Percentiles rank a stretch among this genome's conserved stretches.
phyloP scores from a whole-genome alignment of 2,888 invertebrate species.

The Leistus spinibarbis region DNA sequence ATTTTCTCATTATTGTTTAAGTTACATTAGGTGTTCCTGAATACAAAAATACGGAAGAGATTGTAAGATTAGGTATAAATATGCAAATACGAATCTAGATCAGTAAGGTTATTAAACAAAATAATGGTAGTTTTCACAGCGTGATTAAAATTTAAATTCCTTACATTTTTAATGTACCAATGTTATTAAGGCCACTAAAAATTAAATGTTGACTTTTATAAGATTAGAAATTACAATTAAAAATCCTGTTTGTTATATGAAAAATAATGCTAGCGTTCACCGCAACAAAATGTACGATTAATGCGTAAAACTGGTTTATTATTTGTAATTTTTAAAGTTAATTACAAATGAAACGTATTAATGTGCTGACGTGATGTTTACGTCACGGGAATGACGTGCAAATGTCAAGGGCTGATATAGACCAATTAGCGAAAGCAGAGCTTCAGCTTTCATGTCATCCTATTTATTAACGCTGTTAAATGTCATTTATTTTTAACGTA shows the following conservation, averaged over 20 bases:
- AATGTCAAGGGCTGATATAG: slow-evolving; percentile 7
- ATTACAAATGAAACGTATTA: too few species aligned
- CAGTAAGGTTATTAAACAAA: too few species aligned
- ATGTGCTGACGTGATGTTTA: not conserved
- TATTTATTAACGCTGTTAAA: not conserved
- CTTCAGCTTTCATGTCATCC: not conserved
- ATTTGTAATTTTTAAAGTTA: too few species aligned
- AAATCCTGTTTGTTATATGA: too few species aligned
- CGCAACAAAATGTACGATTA: slow-evolving; percentile 6
- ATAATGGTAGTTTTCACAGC: too few species aligned
- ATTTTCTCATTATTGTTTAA: not conserved
- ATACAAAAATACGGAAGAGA: not conserved
- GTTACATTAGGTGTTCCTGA: not conserved
- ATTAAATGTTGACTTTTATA: too few species aligned
- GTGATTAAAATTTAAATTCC: too few species aligned
- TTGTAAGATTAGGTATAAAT: not conserved
- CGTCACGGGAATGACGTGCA: slow-evolving; percentile 1
- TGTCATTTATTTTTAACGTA: not conserved
- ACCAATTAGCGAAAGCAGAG: not conserved
- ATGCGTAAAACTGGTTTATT: too few species aligned
- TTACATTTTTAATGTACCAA: too few species aligned
- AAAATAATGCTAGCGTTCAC: too few species aligned
- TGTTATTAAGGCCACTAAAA: too few species aligned
- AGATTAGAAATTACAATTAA: too few species aligned
- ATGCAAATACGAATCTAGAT: not conserved